Base-by-base conservation (phyloP, 2,888 invertebrate genomes). In the Pimpla rufipes region DNA sequence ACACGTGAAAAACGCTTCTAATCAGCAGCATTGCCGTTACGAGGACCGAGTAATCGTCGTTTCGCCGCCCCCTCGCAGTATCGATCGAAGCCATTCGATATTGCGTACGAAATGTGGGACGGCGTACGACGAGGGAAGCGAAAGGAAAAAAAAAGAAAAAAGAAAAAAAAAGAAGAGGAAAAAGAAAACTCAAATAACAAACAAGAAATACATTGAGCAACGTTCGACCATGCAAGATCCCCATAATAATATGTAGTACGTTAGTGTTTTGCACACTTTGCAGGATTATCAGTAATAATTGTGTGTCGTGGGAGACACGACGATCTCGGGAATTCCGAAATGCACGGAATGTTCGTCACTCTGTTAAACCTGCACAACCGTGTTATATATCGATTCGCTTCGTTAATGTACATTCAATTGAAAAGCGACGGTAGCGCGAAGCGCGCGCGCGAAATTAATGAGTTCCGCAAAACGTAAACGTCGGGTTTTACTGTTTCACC, bases 301-400 rank as follows among this genome's bases (percentile, higher is more conserved):
- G 3, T 29, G n/a, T 68, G 57, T 42, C 18, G 59, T 23, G 70
- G 11, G 50, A 21, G 23, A 29, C 35, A 67, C 35, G 29, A 59
- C 45, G 64, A 70, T 76, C 47, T 75, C 52, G 42, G n/a, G 35
- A 76, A 76, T 52, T 52, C 21, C 37, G 45, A 70, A 55, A 78
- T 75, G 64, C n/a, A 71, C 62, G 64, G 57, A 83, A 82, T 82
- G 68, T 82, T 74, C 23, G 16, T 55, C 35, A 47, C 7, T 74
- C 18, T 59, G 37, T 52, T 59, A 59, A n/a, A 59, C 37, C 52
- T 59, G 52, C 45, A 78, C 37, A 70, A 64, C 45, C 64, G 68
- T 68, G 57, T 59, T 37, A 40, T 66, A 10, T 13, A 67, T 70
- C 70, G 40, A 62, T 55, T 82, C 67, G 74, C 75, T 13, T 66